These are phyloP conservation scores for Ectropis crepuscularia DNA, from an alignment of 2,888 invertebrate genomes.

Conservation along the genomic window DNA sequence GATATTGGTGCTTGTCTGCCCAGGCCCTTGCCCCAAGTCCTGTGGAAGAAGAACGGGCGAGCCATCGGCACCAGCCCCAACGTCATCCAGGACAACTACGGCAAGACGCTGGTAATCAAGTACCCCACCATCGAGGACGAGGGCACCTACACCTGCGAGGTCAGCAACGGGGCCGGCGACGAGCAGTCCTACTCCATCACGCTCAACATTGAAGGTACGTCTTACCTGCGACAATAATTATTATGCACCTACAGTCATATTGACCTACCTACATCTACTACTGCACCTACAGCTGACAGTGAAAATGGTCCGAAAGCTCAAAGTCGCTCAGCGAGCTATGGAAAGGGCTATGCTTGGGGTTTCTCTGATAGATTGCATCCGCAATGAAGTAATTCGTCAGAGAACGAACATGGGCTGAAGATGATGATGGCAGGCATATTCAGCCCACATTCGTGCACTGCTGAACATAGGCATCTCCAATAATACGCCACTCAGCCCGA, in stretches of 20 bases:
- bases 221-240: neutral
- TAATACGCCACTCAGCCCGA: no score
- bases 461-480: no score
- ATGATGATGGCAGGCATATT: no score
- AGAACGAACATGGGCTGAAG: no score
- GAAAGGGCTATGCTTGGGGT: no score
- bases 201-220: slow-evolving; percentile 88
- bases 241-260: neutral
- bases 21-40: slow-evolving; percentile 96
- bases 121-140: slow-evolving; percentile 94
- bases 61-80: slow-evolving; percentile 89
- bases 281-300: no score
- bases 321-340: no score
- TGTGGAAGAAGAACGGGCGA: slow-evolving; percentile 94
- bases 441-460: no score
- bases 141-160: slow-evolving; percentile 97
- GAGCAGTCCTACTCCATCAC: slow-evolving; percentile 94
- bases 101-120: slow-evolving; percentile 95
- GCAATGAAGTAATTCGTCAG: no score
- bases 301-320: no score
- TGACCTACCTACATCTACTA: no score
- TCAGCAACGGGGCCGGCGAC: slow-evolving; percentile 95
- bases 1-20: neutral
- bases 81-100: slow-evolving; percentile 95
- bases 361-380: no score